Base-by-base conservation (phyloP, 2,797 vertebrate genomes). In the Tragopan temminckii region DNA sequence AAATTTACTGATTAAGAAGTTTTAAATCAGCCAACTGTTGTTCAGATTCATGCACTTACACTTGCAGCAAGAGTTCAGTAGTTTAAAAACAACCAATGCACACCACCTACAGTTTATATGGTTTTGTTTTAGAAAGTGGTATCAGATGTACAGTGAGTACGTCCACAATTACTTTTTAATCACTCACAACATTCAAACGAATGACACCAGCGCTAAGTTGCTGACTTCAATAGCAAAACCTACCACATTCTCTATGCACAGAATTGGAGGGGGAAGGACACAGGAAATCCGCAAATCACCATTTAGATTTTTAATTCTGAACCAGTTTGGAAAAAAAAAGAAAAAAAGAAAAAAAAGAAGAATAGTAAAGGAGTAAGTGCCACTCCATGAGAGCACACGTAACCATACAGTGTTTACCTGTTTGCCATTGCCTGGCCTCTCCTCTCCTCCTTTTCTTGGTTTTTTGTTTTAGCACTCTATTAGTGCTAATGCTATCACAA, bases 401-500 rank as follows among this genome's bases (percentile, higher is more conserved):
- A 89, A 69, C 93, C 93, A 66, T 89, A 64, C 89, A 95, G 82
- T 94, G 93, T 96, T 96, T 98, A 99, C 99, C 99, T 96, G 99
- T 99, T 98, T 99, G 99, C 98, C 98, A 99, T 97, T 99, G 99
- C 85, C 99, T 98, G 27, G 98, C 97, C 79, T 99, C 99, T 92
- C 99, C 99, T 97, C 99, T 99, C 98, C 98, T 99, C 98, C 98
- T 99, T 98, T 99, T 99, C 98, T 98, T 99, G 85, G 98, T 88
- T 98, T 99, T 99, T 95, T 99, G 98, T 97, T 99, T 99, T 89
- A 99, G 99, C 70, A 97, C 98, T 97, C 99, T 98, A 97, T 98
- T 99, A 81, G 98, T 97, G 69, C 98, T 98, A 94, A 99, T 96
- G 80, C 98, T 98, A 94, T 99, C 99, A 94, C 98, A 98, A 97